Conservation (phyloP, 2,888 invertebrate genomes). For the Scaeva pyrastri region DNA sequence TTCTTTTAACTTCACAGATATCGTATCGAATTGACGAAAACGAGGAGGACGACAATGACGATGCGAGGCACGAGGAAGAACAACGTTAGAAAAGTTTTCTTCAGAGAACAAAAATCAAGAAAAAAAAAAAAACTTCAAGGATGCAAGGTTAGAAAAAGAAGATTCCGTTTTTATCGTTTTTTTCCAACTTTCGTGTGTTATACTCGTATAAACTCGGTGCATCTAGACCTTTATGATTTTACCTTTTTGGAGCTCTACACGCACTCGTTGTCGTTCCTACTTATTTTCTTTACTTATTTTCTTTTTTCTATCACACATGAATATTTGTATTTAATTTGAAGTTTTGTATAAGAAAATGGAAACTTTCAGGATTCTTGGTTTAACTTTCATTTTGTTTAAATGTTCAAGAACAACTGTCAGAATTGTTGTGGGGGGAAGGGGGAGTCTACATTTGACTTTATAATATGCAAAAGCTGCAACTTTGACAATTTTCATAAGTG, state of each 20-base stretch:
- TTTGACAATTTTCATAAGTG: conserved; percentile 54
- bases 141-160: conserved; percentile 44
- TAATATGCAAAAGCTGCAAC: conserved; percentile 40
- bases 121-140: conserved; percentile 10
- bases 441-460: conserved; percentile 13
- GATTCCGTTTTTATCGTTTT: conserved; percentile 35
- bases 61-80: background rate
- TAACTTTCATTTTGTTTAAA: conserved; percentile 60
- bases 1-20: conserved; percentile 54
- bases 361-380: conserved; percentile 25
- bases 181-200: too few relatives aligned
- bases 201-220: conserved; percentile 14
- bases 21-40: conserved; percentile 46
- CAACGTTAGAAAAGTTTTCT: conserved; percentile 44
- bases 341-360: conserved; percentile 19
- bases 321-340: conserved; percentile 62
- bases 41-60: background rate
- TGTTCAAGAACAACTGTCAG: conserved; percentile 28
- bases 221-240: background rate
- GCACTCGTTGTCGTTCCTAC: background rate
- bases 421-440: background rate
- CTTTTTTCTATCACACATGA: conserved; percentile 15
- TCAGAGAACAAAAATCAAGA: background rate
- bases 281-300: too few relatives aligned
- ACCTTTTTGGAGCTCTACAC: background rate